phyloP scores from a whole-genome alignment of 2,113 vertebrate species.

The Orycteropus afer region DNA sequence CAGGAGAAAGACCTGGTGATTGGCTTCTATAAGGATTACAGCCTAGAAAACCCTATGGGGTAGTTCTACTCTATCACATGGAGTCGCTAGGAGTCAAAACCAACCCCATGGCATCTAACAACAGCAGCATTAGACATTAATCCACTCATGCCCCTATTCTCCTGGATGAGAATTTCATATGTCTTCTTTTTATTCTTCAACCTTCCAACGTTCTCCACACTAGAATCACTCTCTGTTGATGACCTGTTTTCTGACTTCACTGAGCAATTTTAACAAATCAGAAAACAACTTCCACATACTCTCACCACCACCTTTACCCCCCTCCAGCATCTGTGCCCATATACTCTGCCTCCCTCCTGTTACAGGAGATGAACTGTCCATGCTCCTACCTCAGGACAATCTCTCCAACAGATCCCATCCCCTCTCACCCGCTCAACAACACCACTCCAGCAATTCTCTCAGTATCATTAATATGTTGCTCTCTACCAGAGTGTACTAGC shows the following conservation, averaged over 20 bases:
- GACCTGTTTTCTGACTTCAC: not conserved
- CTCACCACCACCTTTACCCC: not conserved
- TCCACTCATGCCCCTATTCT: not conserved
- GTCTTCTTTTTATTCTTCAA: not conserved
- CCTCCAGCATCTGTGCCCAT: not conserved
- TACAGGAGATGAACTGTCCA: not conserved
- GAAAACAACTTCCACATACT: not conserved
- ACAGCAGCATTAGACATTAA: not conserved
- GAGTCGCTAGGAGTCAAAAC: not conserved
- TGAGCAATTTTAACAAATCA: slow-evolving; percentile 42
- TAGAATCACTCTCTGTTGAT: not conserved
- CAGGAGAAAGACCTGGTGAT: not conserved
- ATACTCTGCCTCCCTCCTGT: not conserved
- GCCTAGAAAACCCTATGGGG: not conserved
- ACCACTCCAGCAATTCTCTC: not conserved
- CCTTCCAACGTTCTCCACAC: not conserved
- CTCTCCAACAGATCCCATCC: not conserved
- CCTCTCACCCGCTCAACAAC: not conserved
- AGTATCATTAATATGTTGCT: not conserved
- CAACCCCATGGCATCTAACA: not conserved
- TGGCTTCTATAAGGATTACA: not conserved
- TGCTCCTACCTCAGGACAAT: not conserved
- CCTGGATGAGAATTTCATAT: not conserved
- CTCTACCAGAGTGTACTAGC: not conserved
- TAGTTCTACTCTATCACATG: not conserved